A percentile compares a stretch with the other conserved stretches of the same genome.
These are phyloP conservation scores for Aspidapion aeneum DNA, from an alignment of 2,888 invertebrate genomes.

Conservation along the genomic window DNA sequence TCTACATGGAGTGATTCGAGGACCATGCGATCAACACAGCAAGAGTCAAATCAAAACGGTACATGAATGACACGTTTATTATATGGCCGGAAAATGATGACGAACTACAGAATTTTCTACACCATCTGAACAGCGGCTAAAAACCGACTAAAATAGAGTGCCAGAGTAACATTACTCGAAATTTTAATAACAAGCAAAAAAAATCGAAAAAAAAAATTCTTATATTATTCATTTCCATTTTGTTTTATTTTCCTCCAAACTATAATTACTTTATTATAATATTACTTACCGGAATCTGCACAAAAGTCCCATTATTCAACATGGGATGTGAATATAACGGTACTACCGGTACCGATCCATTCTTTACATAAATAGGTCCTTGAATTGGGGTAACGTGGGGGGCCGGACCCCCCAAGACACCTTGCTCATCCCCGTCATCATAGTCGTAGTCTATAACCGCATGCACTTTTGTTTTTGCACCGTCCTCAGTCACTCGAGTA, in stretches of 20 bases:
- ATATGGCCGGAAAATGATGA: too few species aligned
- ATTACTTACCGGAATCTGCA: conserved; percentile 84
- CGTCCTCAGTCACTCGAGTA: conserved; percentile 59
- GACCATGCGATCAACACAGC: too few species aligned
- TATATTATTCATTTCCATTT: too few species aligned
- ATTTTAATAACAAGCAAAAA: background rate
- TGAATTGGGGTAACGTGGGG: conserved; percentile 70
- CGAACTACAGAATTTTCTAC: too few species aligned
- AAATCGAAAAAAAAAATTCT: background rate
- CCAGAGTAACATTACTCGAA: background rate
- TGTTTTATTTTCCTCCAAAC: too few species aligned
- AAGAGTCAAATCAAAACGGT: too few species aligned
- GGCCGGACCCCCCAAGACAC: conserved; percentile 18
- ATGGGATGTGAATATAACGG: conserved; percentile 83
- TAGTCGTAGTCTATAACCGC: conserved; percentile 72
- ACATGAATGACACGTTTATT: too few species aligned
- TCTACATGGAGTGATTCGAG: too few species aligned
- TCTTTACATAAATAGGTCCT: conserved; percentile 83
- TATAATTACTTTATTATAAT: too few species aligned
- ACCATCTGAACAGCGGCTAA: too few species aligned
- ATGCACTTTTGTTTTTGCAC: conserved; percentile 59
- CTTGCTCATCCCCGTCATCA: conserved; percentile 56
- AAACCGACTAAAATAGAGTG: too few species aligned
- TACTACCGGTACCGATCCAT: conserved; percentile 83
- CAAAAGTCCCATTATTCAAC: conserved; percentile 80